Percentiles rank a stretch among this genome's conserved stretches.
Conservation (phyloP, 2,113 vertebrate species). For the Cochlearius cochlearius region DNA sequence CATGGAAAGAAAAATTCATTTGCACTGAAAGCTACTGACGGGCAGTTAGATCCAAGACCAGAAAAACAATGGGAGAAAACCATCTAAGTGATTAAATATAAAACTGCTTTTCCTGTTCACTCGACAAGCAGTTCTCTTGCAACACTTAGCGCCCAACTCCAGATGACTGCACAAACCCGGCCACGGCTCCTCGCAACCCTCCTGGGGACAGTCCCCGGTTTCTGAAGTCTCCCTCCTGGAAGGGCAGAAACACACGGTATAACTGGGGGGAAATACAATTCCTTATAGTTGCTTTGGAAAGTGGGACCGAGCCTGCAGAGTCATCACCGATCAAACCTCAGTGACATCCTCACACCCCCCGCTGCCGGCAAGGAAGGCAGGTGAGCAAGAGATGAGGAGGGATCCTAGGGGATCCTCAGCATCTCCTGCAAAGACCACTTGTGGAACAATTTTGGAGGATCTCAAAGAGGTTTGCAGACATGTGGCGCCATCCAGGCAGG, state of each 20-base stretch:
- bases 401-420: not conserved
- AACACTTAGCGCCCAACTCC: not conserved
- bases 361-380: accelerated
- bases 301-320: not conserved
- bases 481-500: not conserved
- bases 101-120: not conserved
- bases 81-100: not conserved
- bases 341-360: accelerated
- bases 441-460: not conserved
- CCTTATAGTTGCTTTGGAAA: not conserved
- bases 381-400: not conserved
- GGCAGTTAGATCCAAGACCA: not conserved
- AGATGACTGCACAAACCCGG: no score
- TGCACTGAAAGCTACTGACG: not conserved
- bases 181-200: not conserved
- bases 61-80: not conserved
- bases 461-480: not conserved
- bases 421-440: not conserved
- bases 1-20: not conserved
- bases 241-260: accelerated
- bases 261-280: no score
- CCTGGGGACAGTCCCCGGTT: not conserved
- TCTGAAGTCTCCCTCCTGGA: not conserved
- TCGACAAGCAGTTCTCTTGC: not conserved
- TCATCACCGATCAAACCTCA: not conserved